Percentiles rank a stretch among this genome's conserved stretches.
phyloP scores from a whole-genome alignment of 2,797 vertebrate genomes.

The Heliangelus exortis region DNA sequence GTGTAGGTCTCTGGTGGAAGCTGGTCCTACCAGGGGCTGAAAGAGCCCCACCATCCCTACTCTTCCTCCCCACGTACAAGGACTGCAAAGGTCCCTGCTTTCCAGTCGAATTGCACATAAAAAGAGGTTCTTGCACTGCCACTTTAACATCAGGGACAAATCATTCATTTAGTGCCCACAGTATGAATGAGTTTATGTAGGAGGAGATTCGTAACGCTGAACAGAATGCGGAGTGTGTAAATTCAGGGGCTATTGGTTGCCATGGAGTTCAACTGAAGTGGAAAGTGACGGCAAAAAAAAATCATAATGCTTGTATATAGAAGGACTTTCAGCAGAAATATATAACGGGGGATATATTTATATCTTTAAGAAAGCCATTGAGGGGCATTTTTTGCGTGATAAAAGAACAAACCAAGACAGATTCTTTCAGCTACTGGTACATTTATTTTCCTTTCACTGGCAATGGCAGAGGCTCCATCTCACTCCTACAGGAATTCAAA shows the following conservation, averaged over 20 bases:
- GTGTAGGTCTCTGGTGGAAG: neutral
- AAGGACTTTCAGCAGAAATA: neutral
- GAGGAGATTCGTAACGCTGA: neutral
- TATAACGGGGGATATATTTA: neutral
- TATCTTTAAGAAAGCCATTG: neutral
- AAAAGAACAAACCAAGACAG: neutral
- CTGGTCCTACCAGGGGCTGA: neutral
- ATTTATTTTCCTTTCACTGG: neutral
- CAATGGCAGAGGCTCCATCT: neutral
- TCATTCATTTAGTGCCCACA: neutral
- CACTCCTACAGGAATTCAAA: neutral
- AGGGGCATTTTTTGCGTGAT: neutral
- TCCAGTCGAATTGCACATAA: neutral
- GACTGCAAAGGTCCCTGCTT: neutral
- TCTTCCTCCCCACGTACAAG: neutral
- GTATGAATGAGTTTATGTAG: conserved; percentile 12
- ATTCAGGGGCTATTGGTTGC: conserved; percentile 45
- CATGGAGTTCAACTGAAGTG: conserved; percentile 49
- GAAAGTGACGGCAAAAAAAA: conserved; percentile 21
- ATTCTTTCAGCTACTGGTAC: neutral
- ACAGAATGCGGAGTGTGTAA: neutral
- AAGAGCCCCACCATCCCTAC: neutral
- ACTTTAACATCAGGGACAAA: neutral
- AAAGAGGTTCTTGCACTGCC: neutral
- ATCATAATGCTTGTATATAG: neutral